These are phyloP conservation scores for Clarias laeviceps DNA, from an alignment of 2,797 vertebrate genomes.

Conservation along the genomic window DNA sequence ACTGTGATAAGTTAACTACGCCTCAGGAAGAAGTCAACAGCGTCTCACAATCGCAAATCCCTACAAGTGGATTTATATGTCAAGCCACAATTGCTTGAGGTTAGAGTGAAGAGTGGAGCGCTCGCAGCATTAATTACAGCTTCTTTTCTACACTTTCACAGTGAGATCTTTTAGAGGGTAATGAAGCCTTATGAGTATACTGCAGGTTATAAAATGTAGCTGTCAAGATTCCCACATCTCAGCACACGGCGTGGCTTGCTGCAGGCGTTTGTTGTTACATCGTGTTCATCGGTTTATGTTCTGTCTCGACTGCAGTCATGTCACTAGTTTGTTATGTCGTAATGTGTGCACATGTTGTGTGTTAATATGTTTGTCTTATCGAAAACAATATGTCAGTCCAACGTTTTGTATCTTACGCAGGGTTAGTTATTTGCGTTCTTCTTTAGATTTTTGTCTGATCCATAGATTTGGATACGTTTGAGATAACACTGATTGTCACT, in stretches of 20 bases:
- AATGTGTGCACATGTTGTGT: not conserved
- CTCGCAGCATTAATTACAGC: not conserved
- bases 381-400: not conserved
- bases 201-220: not conserved
- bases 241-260: no score
- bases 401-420: not conserved
- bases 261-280: not conserved
- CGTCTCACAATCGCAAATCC: not conserved
- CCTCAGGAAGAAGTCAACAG: conserved; percentile 3
- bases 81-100: not conserved
- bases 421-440: not conserved
- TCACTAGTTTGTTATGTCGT: not conserved
- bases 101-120: not conserved
- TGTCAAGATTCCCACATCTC: not conserved
- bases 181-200: not conserved
- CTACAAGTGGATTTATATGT: conserved; percentile 6
- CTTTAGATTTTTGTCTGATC: not conserved
- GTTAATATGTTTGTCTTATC: not conserved
- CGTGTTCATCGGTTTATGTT: not conserved
- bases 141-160: not conserved
- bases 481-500: not conserved
- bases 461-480: not conserved
- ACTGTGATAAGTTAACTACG: not conserved
- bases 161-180: not conserved
- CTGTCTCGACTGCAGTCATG: not conserved